phyloP scores from a whole-genome alignment of 2,888 invertebrate species.

The Orchesellides sinensis region DNA sequence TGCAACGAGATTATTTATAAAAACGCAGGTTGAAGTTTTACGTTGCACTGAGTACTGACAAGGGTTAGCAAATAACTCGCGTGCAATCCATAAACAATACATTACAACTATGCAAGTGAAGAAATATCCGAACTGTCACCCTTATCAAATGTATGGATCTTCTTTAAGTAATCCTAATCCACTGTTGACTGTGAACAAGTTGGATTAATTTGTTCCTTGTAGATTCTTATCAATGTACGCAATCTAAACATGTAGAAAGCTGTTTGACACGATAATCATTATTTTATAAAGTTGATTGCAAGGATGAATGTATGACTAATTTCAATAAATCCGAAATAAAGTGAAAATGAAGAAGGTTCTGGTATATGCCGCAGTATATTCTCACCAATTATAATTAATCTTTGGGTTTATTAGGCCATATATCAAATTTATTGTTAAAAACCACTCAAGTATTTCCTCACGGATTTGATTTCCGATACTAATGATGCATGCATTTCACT shows the following conservation, averaged over 20 bases:
- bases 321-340: not conserved
- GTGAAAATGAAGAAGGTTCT: not conserved
- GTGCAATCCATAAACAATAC: not conserved
- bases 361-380: not conserved
- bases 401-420: conserved; percentile 7
- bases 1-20: too few species aligned
- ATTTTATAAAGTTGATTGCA: not conserved
- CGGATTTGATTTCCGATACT: not conserved
- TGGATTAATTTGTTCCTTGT: not conserved
- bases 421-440: conserved; percentile 23
- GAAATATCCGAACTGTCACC: too few species aligned
- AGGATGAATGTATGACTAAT: not conserved
- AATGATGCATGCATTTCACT: not conserved
- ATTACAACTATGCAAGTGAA: not conserved
- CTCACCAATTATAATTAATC: conserved; percentile 16
- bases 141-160: too few species aligned
- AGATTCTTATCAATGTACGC: not conserved
- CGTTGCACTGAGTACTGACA: not conserved
- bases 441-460: too few species aligned
- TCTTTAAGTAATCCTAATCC: not conserved
- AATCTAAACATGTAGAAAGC: conserved; percentile 13
- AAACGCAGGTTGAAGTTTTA: not conserved
- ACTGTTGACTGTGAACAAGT: not conserved
- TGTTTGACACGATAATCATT: conserved; percentile 3
- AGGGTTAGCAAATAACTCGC: not conserved